These are phyloP conservation scores for Clinocottus analis DNA, from an alignment of 2,113 vertebrate genomes.

Conservation along the genomic window DNA sequence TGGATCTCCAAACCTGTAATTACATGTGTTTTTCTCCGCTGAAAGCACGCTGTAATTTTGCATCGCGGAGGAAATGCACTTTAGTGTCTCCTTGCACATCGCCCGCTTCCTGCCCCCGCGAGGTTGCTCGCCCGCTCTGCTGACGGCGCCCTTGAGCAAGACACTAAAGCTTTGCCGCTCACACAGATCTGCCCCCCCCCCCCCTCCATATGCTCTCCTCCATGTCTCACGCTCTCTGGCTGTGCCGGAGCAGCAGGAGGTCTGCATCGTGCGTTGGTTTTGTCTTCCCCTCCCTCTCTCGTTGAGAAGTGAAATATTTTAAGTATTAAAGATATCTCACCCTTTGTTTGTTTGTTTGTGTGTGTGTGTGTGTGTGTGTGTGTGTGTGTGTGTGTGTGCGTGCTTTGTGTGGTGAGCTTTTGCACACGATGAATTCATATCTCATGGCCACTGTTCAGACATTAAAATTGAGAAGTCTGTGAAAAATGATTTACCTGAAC, in stretches of 20 bases:
- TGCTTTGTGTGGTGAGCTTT: no score
- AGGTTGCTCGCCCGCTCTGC: constrained; percentile 32
- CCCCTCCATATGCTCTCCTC: constrained; percentile 6
- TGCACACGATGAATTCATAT: background rate
- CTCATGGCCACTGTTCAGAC: background rate
- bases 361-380: no score
- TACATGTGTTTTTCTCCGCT: constrained; percentile 27
- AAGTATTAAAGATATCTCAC: constrained; percentile 31
- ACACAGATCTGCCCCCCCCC: constrained; percentile 1
- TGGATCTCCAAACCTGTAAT: constrained; percentile 57
- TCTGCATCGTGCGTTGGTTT: constrained; percentile 22
- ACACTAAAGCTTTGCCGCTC: constrained; percentile 3
- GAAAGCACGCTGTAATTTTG: constrained; percentile 52
- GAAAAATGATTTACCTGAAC: background rate
- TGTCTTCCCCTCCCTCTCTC: constrained; percentile 13
- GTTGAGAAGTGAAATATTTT: constrained; percentile 40
- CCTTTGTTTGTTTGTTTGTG: background rate
- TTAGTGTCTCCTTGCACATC: constrained; percentile 15
- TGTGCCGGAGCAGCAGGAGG: constrained; percentile 51
- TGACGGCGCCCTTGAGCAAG: constrained; percentile 42
- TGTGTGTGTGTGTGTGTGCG: no score
- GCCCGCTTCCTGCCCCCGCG: constrained; percentile 2
- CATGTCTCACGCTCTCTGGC: constrained; percentile 35
- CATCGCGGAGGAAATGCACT: constrained; percentile 30
- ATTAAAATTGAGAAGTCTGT: background rate